Evolutionary conservation across 2,797 vertebrate species (phyloP), one percentile per base, ranked within the genome.

Genomic region (Phrynocephalus forsythii): DNA sequence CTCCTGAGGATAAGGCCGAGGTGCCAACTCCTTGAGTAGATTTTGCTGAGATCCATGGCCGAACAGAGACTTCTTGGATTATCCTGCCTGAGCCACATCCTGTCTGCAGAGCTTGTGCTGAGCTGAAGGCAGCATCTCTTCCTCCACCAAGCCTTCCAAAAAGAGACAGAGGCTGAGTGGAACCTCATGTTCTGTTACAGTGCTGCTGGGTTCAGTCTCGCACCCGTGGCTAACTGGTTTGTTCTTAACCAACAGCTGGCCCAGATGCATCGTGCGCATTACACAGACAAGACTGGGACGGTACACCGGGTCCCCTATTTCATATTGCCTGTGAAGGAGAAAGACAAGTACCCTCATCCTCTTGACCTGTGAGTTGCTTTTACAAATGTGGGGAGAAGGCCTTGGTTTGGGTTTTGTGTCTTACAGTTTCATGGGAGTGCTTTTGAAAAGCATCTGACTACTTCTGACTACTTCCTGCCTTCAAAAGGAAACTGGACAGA

Each of bases 251-350:
- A 38, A 15, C 33, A 98, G 97, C 79, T 92, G 73, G 89, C 82
- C 6, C 97, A 97, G 91, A 88, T 93, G 88, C 97, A 97, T 75
- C 91, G 95, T 0, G 88, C 92, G 11, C 84, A 94, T 86, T 97
- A 97, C 90, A 79, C 2, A 44, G 97, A 97, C 92, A 96, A 92
- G 93, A 97, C 95, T 0, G 94, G 96, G 66, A 91, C 20, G 0
- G 69, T 93, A 26, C 73, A 91, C 8, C 79, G 18, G 4, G 92
- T 96, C 6, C 94, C 95, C 2, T 95, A 95, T 93, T 97, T 97
- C 7, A 75, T 95, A 83, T 79, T 97, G 84, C 97, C 96, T 0
- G 71, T 88, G 56, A 95, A 63, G 85, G 95, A 95, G 44, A 63
- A 11, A 38, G 93, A 95, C 0, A 92, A 67, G 22, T 94, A 92